Percentiles rank a stretch among this genome's conserved stretches.
Evolutionary conservation across 2,113 vertebrate genomes (phyloP).

Genomic region (Aegithalos caudatus): DNA sequence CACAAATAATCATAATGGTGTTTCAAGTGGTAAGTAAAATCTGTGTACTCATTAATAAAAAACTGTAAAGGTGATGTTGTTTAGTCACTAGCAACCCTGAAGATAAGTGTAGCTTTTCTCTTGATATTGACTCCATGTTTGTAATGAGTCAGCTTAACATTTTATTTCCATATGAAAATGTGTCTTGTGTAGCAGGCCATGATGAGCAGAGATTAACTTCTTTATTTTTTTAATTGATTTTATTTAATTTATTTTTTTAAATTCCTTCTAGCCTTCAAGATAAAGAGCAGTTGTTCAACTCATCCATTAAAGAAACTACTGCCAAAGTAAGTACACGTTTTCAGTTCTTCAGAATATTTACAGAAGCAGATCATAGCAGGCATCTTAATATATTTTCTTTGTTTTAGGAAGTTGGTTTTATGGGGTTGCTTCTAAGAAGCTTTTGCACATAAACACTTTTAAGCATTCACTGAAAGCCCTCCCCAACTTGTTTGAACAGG

Average conservation of each 20-base stretch:
- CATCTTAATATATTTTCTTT: not conserved
- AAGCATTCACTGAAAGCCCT: not conserved
- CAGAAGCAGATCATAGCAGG: not conserved
- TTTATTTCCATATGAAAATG: not conserved
- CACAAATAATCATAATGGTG: not conserved
- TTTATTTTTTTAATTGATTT: not conserved
- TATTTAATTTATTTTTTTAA: slow-evolving; percentile 1
- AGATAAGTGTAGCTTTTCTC: not conserved
- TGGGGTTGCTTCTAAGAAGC: not conserved
- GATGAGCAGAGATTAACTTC: not conserved
- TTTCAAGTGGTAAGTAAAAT: not conserved
- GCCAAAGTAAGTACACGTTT: slow-evolving; percentile 79
- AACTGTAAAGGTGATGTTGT: not conserved
- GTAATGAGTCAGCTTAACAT: not conserved
- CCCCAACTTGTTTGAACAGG: not conserved
- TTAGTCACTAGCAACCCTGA: not conserved
- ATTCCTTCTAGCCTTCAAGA: slow-evolving; percentile 82
- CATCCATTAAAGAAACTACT: slow-evolving; percentile 82
- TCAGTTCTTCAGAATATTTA: not conserved
- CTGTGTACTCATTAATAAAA: not conserved
- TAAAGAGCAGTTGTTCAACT: slow-evolving; percentile 75
- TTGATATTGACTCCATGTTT: not conserved
- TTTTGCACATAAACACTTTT: not conserved
- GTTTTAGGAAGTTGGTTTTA: not conserved
- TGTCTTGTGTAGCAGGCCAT: not conserved